A percentile compares a stretch with the other conserved stretches of the same genome.
These are phyloP conservation scores for Agraylea sexmaculata DNA, from an alignment of 1,140 invertebrate genomes.

Conservation along the genomic window DNA sequence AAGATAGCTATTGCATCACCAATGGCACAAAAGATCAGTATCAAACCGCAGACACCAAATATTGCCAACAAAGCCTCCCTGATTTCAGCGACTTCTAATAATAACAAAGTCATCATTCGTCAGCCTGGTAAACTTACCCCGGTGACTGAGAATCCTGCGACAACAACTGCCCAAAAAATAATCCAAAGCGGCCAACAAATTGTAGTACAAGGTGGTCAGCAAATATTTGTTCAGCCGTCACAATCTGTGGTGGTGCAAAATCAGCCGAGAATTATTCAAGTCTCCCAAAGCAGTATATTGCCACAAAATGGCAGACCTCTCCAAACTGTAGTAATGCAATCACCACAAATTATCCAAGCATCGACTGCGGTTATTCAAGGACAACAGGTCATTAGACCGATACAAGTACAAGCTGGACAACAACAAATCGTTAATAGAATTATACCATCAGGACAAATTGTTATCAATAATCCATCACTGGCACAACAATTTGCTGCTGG, in stretches of 20 bases:
- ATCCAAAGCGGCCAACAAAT: constrained; percentile 24
- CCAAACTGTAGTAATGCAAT: constrained; percentile 32
- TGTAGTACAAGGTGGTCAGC: constrained; percentile 26
- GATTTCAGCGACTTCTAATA: not conserved
- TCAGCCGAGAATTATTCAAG: constrained; percentile 23
- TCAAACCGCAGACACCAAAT: constrained; percentile 5
- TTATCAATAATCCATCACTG: constrained; percentile 60
- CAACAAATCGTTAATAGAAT: constrained; percentile 16
- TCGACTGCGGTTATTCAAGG: constrained; percentile 17
- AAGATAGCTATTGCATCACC: constrained; percentile 17
- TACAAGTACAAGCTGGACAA: constrained; percentile 10
- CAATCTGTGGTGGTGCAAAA: constrained; percentile 31
- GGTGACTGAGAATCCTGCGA: not conserved
- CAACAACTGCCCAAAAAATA: constrained; percentile 8
- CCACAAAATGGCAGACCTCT: constrained; percentile 19
- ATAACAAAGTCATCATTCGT: constrained; percentile 14
- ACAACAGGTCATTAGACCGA: constrained; percentile 17
- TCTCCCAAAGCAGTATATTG: constrained; percentile 16
- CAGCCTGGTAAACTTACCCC: constrained; percentile 9
- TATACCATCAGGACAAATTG: constrained; percentile 39
- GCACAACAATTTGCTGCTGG: constrained; percentile 66
- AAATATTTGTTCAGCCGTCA: constrained; percentile 23
- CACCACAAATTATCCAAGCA: constrained; percentile 17
- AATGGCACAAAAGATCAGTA: not conserved
- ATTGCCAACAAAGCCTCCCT: constrained; percentile 7